A percentile compares a stretch with the other conserved stretches of the same genome.
phyloP scores from a whole-genome alignment of 2,888 invertebrate species.

The Timandra comae region DNA sequence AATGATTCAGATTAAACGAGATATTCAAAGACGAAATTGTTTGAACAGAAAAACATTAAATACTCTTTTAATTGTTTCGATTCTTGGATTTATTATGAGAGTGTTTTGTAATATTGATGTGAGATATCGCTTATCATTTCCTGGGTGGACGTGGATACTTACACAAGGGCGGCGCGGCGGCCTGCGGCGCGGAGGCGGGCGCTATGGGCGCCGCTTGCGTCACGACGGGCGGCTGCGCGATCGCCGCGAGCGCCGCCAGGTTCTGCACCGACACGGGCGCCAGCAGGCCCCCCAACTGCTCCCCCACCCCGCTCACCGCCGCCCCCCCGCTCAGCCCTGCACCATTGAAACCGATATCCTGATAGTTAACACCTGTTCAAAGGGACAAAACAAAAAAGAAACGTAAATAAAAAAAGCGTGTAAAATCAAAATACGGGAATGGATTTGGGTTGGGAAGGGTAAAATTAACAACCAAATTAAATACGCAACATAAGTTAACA shows the following conservation, averaged over 20 bases:
- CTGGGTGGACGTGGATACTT: constrained; percentile 38
- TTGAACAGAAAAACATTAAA: constrained; percentile 21
- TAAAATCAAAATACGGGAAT: constrained; percentile 6
- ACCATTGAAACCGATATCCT: constrained; percentile 73
- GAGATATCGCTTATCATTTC: too few species aligned
- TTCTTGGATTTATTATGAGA: too few species aligned
- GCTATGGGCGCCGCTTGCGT: constrained; percentile 60
- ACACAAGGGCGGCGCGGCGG: constrained; percentile 61
- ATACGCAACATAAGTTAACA: constrained; percentile 6
- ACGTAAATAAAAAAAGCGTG: constrained; percentile 11
- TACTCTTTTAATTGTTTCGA: too few species aligned
- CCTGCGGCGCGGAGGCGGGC: constrained; percentile 57
- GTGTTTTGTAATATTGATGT: too few species aligned
- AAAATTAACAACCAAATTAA: not conserved
- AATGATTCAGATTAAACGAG: constrained; percentile 13
- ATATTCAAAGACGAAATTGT: constrained; percentile 21
- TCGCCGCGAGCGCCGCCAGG: constrained; percentile 91
- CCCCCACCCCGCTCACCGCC: constrained; percentile 53
- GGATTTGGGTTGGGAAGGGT: constrained; percentile 9
- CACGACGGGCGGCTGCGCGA: constrained; percentile 80
- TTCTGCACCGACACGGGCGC: constrained; percentile 94
- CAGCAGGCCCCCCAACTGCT: constrained; percentile 90
- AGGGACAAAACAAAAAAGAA: constrained; percentile 9
- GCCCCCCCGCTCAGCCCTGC: constrained; percentile 66
- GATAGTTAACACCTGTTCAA: constrained; percentile 69